Evolutionary conservation across 2,888 invertebrate species (phyloP), one percentile per base, ranked within the genome.

Genomic region (Oxytorus armatus): DNA sequence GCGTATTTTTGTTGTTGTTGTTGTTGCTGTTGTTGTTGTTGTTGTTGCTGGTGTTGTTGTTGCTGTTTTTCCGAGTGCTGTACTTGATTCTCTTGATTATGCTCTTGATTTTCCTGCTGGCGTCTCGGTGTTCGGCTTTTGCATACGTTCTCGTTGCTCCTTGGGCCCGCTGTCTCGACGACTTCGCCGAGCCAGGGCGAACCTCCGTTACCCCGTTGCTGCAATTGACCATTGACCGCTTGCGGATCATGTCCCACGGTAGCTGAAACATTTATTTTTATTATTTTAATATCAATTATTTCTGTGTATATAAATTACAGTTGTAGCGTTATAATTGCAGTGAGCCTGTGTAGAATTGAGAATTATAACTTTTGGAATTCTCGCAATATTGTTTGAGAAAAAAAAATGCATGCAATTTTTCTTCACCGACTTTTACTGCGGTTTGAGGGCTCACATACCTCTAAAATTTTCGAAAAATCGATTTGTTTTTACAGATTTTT

Each of bases 201-300:
- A 29, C 82, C 39, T 42, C 72, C 72, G 79, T 76, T 76, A 59
- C 77, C 77, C 39, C 83, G 87, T 49, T 85, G 83, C 55, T 89
- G 87, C 72, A 84, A 72, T 68, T 86, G 85, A 42, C 87, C 87
- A 59, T 89, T 89, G 76, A 87, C 86, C 85, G 86, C 80, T 80
- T 89, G 88, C 82, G 89, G 86, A 88, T 90, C 90, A 85, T 90
- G 87, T 87, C 89, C 90, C 87, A 88, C 87, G 86, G 86, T 87
- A 86, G 87, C 90, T 90, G 83, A 11, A 84, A 86, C 53, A 47
- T 49, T 16, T 16, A 16, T 16, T 29, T 21, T 21, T 51, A 16
- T 47, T 47, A 29, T 29, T 29, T 29, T 29, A 29, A 29, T 29
- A 29, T 3, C 5, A 29, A 3, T 29, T 29, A 29, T 29, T 3